Evolutionary conservation across 2,888 invertebrate species (phyloP), one percentile per base, ranked within the genome.

Genomic region (Caenorhabditis plicata): DNA sequence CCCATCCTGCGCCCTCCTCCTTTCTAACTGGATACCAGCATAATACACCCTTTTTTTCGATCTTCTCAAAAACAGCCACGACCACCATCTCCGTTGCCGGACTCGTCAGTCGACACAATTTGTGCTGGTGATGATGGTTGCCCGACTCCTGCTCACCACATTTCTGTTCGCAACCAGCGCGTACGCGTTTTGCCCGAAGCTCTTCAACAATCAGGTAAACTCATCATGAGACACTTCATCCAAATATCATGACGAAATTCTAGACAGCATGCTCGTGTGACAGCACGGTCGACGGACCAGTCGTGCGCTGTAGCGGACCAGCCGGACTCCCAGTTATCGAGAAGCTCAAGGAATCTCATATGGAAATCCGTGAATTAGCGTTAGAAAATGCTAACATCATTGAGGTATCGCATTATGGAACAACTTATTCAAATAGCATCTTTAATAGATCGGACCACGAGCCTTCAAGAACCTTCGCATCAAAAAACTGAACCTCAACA

Each of bases 401-500:
- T 36, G 80, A 80, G 64, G 79, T 80, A 27, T 9, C 11, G 1
- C 4, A 38, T 32, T 1, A 40, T 19, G 19, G 29, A 25, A 7
- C 23, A 20, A 26, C 15, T 19, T 20, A 5, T 26, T 5, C 5
- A 13, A 54, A 15, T 23, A n/a, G 32, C 3, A 22, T 11, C 29
- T 22, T 11, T 48, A n/a, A 43, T 43, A 80, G 80, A 78, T 81
- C 53, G 80, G 80, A 15, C 68, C 77, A n/a, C 57, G 87, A 15
- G 89, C 91, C 0, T 92, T 93, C 78, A 86, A 86, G 73, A 77
- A 77, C 35, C 65, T 81, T 41, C 64, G 80, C 27, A 77, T 83
- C 50, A 75, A 81, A 53, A 81, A 78, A 46, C 70, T 82, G 4
- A 78, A 78, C 38, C 52, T 83, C 25, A 76, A 81, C 51, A 75